phyloP scores from a whole-genome alignment of 2,113 vertebrate genomes.

The Synchiropus splendidus region DNA sequence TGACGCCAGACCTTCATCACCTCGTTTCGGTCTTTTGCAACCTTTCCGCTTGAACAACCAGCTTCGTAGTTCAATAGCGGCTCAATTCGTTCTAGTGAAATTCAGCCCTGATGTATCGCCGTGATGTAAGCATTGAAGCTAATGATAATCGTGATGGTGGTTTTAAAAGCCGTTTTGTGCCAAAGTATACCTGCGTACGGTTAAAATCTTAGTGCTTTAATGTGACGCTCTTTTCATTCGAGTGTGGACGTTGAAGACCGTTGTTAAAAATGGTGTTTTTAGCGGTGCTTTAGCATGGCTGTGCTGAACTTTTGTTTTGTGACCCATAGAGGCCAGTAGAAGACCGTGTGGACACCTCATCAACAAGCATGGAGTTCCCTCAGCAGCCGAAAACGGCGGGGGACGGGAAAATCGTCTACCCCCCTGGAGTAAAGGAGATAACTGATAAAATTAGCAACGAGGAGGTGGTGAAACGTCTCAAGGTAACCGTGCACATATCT shows the following conservation, averaged over 20 bases:
- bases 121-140: conserved; percentile 42
- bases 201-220: no score
- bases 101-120: conserved; percentile 39
- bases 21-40: no score
- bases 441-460: conserved; percentile 98
- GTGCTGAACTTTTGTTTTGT: conserved; percentile 95
- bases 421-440: conserved; percentile 96
- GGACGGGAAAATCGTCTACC: conserved; percentile 89
- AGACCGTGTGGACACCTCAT: conserved; percentile 78
- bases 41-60: no score
- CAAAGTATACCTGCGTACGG: conserved; percentile 3
- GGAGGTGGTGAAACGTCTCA: conserved; percentile 94
- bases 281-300: conserved; percentile 67
- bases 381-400: conserved; percentile 78
- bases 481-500: conserved; percentile 69
- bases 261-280: conserved; percentile 64
- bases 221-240: no score
- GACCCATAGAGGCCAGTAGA: conserved; percentile 99
- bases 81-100: conserved; percentile 14
- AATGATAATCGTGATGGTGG: conserved; percentile 26
- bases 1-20: conserved; percentile 1
- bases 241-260: no score
- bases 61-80: no score
- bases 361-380: conserved; percentile 91
- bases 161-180: conserved; percentile 17